These are phyloP conservation scores for Polymixis flavicincta DNA, from an alignment of 2,888 invertebrate genomes.

Conservation along the genomic window DNA sequence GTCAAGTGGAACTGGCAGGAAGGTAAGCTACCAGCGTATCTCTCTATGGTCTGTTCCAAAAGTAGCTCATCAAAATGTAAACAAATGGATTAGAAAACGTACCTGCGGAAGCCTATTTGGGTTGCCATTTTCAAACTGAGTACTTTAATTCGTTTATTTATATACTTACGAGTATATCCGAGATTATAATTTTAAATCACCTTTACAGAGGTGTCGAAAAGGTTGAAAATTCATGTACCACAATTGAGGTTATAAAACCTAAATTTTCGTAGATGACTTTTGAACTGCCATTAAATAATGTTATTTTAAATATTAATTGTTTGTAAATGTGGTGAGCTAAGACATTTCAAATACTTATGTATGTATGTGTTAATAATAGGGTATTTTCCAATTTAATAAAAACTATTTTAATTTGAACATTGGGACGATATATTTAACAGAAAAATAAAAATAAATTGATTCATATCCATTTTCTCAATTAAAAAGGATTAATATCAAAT, in stretches of 20 bases:
- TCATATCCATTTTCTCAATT: too few species aligned
- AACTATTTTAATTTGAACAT: too few species aligned
- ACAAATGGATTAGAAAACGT: neutral
- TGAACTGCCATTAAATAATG: neutral
- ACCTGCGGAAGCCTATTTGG: neutral
- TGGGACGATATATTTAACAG: too few species aligned
- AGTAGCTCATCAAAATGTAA: neutral
- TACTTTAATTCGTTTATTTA: neutral
- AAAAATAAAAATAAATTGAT: too few species aligned
- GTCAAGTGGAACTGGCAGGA: slow-evolving; percentile 72
- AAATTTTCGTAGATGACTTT: neutral
- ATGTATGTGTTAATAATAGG: neutral
- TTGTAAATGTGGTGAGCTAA: neutral
- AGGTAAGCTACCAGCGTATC: slow-evolving; percentile 31
- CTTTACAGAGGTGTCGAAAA: neutral
- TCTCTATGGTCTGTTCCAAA: neutral
- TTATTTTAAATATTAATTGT: neutral
- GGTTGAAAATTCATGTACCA: too few species aligned
- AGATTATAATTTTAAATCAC: neutral
- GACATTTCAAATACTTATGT: neutral
- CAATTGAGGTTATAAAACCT: neutral
- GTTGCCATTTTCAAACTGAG: neutral
- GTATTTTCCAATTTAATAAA: too few species aligned
- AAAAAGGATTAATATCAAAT: too few species aligned
- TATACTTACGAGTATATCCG: neutral